Percentiles rank a stretch among this genome's conserved stretches.
Evolutionary conservation across 2,888 invertebrate species (phyloP).

Genomic region (Amblyteles armatorius): DNA sequence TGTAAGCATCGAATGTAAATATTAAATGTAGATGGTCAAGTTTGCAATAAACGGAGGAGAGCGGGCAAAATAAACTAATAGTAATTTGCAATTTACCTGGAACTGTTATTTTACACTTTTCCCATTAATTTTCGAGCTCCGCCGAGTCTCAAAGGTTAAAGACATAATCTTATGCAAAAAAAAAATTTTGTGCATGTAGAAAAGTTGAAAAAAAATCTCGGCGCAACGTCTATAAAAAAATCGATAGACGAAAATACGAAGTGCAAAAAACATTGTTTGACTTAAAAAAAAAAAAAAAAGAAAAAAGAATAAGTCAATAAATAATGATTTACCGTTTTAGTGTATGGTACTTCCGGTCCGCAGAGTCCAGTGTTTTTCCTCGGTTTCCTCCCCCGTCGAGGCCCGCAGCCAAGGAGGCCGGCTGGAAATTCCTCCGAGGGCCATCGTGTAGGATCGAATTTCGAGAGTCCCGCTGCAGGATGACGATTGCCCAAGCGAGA

Average conservation of each 20-base stretch:
- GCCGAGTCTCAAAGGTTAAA: too few relatives aligned
- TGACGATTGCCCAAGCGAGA: constrained; percentile 3
- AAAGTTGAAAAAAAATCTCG: too few relatives aligned
- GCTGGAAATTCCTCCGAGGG: constrained; percentile 17
- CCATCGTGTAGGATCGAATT: constrained; percentile 33
- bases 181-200: too few relatives aligned
- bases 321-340: background rate
- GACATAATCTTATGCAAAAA: too few relatives aligned
- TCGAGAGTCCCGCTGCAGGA: constrained; percentile 37
- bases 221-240: background rate
- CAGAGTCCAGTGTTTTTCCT: constrained; percentile 8
- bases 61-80: too few relatives aligned
- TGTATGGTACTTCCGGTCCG: constrained; percentile 48
- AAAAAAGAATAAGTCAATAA: constrained; percentile 10
- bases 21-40: too few relatives aligned
- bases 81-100: too few relatives aligned
- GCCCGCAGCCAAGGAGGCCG: background rate
- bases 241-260: background rate
- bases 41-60: too few relatives aligned
- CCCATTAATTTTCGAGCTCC: too few relatives aligned
- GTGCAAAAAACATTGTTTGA: background rate
- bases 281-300: background rate
- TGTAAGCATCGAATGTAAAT: too few relatives aligned
- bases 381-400: background rate
- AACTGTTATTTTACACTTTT: too few relatives aligned